phyloP scores from a whole-genome alignment of 2,797 vertebrate species.

The Hypotaenidia okinawae region DNA sequence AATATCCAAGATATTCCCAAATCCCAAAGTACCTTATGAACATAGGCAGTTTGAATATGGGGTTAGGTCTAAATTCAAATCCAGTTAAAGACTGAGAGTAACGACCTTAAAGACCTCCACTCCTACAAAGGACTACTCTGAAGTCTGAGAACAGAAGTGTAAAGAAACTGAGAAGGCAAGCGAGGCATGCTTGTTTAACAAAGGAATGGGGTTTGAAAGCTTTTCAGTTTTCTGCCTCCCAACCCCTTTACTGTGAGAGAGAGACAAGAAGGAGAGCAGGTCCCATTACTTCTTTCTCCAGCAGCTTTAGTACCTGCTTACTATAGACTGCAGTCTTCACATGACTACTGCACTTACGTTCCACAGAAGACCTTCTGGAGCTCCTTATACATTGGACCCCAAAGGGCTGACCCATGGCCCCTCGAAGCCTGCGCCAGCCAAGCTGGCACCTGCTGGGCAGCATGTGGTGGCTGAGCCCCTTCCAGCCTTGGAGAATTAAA shows the following conservation, averaged over 20 bases:
- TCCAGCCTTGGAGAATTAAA: background rate
- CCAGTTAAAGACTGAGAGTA: background rate
- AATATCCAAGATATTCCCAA: background rate
- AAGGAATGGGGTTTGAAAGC: background rate
- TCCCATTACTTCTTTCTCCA: background rate
- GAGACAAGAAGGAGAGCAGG: background rate
- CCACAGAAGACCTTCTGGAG: background rate
- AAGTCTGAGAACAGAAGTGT: background rate
- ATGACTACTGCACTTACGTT: background rate
- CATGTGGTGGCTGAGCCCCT: rapidly evolving
- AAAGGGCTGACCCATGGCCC: background rate
- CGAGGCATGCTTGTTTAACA: background rate
- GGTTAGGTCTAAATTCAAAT: background rate
- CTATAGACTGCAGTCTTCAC: background rate
- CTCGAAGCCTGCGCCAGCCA: background rate
- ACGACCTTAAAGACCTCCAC: background rate
- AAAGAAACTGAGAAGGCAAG: background rate
- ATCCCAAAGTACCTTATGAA: background rate
- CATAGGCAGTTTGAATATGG: background rate
- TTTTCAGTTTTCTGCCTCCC: background rate
- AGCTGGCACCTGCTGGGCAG: background rate
- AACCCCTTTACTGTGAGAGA: background rate
- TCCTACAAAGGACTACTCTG: background rate
- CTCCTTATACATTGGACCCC: background rate
- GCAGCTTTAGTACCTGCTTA: background rate